phyloP scores from a whole-genome alignment of 2,113 vertebrate genomes.

The Galemys pyrenaicus region DNA sequence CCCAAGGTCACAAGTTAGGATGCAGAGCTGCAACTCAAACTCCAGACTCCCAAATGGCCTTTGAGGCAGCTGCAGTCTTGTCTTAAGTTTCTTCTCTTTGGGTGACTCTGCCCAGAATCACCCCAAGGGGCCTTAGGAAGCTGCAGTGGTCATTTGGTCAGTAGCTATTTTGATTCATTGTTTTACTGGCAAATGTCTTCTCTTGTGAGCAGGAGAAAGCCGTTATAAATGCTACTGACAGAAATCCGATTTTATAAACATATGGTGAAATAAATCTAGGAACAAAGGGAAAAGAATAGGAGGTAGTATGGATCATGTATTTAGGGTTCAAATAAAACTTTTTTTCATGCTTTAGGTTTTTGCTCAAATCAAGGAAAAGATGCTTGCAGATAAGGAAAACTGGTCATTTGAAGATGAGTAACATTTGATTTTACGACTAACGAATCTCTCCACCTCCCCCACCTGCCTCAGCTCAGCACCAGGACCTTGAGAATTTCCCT shows the following conservation, averaged over 20 bases:
- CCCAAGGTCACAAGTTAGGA: not conserved
- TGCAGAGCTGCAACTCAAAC: not conserved
- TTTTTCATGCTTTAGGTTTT: not conserved
- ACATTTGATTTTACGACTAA: not conserved
- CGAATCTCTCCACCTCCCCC: not conserved
- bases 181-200: conserved; percentile 32
- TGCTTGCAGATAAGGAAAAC: not conserved
- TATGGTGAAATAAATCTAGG: not conserved
- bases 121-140: not conserved
- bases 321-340: not conserved
- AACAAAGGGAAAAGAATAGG: conserved; percentile 15
- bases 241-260: not conserved
- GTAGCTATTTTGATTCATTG: not conserved
- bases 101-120: not conserved
- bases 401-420: not conserved
- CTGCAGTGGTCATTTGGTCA: not conserved
- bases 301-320: not conserved
- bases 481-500: not conserved
- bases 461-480: not conserved
- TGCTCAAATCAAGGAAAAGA: not conserved
- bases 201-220: not conserved
- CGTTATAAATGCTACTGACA: not conserved
- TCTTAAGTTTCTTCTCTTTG: not conserved
- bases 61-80: not conserved
- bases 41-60: not conserved